Evolutionary conservation across 2,113 vertebrate genomes (phyloP).

Genomic region (Saguinus midas): DNA sequence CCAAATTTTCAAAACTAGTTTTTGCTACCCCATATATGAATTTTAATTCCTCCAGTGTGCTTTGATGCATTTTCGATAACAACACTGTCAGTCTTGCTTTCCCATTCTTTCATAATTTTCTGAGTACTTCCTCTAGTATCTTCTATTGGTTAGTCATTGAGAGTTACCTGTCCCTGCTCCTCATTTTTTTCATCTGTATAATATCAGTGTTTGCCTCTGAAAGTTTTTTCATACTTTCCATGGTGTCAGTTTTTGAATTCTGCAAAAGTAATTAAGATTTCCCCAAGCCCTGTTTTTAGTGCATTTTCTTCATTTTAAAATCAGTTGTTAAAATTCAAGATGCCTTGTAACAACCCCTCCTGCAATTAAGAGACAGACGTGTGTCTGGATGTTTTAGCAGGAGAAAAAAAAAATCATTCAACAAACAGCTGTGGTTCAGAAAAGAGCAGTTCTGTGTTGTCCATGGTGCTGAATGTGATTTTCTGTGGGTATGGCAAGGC

Average conservation of each 20-base stretch:
- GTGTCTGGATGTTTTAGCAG: conserved; percentile 63
- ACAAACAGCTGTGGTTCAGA: conserved; percentile 72
- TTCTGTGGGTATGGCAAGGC: conserved; percentile 50
- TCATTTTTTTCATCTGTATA: background rate
- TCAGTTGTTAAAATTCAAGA: conserved; percentile 72
- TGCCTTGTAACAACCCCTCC: conserved; percentile 69
- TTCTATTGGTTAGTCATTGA: background rate
- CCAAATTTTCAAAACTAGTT: background rate
- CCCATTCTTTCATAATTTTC: background rate
- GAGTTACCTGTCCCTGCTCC: accelerated
- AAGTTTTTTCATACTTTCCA: background rate
- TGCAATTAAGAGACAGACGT: conserved; percentile 71
- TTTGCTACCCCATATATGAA: background rate
- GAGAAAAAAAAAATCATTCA: conserved; percentile 36
- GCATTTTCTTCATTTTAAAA: conserved; percentile 65
- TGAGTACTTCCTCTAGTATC: background rate
- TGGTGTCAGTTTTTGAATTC: conserved; percentile 7
- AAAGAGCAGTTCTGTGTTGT: conserved; percentile 41
- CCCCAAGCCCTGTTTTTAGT: conserved; percentile 50
- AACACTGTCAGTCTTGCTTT: background rate
- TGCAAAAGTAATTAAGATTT: conserved; percentile 68
- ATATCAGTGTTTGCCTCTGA: background rate
- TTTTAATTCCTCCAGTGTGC: background rate
- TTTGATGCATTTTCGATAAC: background rate
- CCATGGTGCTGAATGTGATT: conserved; percentile 57